phyloP scores from a whole-genome alignment of 1,140 invertebrate species.

The Cecropterus lyciades region DNA sequence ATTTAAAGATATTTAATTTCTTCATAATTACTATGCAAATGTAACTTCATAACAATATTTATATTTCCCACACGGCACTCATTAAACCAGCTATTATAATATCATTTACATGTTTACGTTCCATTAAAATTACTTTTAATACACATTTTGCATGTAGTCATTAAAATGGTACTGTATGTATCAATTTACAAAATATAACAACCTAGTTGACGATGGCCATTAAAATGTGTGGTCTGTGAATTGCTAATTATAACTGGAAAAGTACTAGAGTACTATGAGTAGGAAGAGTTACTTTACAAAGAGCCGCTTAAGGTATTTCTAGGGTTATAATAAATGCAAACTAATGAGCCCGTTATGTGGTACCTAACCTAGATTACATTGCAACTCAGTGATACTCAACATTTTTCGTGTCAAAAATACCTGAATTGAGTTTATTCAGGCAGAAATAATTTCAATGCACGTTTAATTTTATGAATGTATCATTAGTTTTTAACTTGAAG shows the following conservation, averaged over 20 bases:
- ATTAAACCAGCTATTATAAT: slow-evolving; percentile 19
- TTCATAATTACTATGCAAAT: slow-evolving; percentile 10
- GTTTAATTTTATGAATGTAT: too few species aligned
- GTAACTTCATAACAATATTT: not conserved
- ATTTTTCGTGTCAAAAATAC: not conserved
- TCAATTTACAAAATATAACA: slow-evolving; percentile 16
- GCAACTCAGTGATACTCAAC: slow-evolving; percentile 13
- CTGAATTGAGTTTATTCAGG: too few species aligned
- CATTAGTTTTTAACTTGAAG: too few species aligned
- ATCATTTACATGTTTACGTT: slow-evolving; percentile 23
- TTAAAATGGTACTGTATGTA: slow-evolving; percentile 15
- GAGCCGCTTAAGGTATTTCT: slow-evolving; percentile 11
- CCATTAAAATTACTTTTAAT: slow-evolving; percentile 25
- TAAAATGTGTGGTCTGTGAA: slow-evolving; percentile 8
- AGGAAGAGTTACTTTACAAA: not conserved
- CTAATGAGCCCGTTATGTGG: slow-evolving; percentile 18
- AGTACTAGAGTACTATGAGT: too few species aligned
- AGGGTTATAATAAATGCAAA: slow-evolving; percentile 11
- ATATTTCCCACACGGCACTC: slow-evolving; percentile 6
- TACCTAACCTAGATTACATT: slow-evolving; percentile 16
- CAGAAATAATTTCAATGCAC: too few species aligned
- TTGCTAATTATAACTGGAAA: not conserved
- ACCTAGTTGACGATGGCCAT: not conserved
- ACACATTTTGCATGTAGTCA: slow-evolving; percentile 21
- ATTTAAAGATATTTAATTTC: not conserved